These are phyloP conservation scores for Anadara kagoshimensis DNA, from an alignment of 1,140 invertebrate genomes.

Conservation along the genomic window DNA sequence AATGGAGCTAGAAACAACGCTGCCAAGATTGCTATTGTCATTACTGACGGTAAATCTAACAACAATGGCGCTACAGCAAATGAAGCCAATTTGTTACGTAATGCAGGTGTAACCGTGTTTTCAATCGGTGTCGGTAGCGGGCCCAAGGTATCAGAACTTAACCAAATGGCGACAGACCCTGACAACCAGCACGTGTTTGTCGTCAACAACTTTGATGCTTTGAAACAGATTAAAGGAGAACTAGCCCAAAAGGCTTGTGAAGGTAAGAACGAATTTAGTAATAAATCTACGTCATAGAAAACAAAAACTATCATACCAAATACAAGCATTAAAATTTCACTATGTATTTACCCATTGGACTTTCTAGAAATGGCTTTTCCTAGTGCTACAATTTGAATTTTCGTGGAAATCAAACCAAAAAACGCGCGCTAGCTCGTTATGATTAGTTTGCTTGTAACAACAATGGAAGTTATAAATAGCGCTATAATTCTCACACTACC, in stretches of 20 bases:
- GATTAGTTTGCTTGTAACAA: too few species aligned
- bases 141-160: constrained; percentile 47
- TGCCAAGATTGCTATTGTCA: constrained; percentile 64
- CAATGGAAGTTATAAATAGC: too few species aligned
- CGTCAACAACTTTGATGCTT: constrained; percentile 60
- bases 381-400: too few species aligned
- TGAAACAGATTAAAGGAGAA: constrained; percentile 56
- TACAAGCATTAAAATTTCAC: background rate
- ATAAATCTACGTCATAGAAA: too few species aligned
- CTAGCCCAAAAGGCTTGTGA: constrained; percentile 60
- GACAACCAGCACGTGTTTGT: constrained; percentile 61
- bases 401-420: too few species aligned
- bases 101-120: constrained; percentile 60
- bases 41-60: constrained; percentile 69
- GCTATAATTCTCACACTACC: too few species aligned
- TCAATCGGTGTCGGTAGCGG: constrained; percentile 63
- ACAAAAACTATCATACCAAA: too few species aligned
- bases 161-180: constrained; percentile 63
- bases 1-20: constrained; percentile 59
- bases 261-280: constrained; percentile 26
- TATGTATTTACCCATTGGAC: background rate
- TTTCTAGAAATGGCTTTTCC: background rate
- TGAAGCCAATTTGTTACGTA: constrained; percentile 46
- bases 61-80: constrained; percentile 38
- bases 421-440: too few species aligned